These are phyloP conservation scores for Eurypyga helias DNA, from an alignment of 2,113 vertebrate species.

Conservation along the genomic window DNA sequence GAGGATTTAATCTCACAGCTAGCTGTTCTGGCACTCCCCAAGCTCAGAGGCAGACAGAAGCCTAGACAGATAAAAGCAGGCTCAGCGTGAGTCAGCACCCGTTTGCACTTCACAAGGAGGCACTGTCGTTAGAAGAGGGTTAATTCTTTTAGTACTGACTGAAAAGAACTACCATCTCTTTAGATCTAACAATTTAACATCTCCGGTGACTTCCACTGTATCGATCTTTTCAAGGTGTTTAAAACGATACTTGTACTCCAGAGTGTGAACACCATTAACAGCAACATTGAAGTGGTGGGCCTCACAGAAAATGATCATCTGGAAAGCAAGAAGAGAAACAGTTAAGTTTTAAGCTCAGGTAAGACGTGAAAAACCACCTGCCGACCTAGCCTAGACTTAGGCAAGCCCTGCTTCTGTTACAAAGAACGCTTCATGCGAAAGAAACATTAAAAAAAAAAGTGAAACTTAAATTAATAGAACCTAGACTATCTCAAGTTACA, in stretches of 20 bases:
- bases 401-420: not conserved
- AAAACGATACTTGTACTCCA: slow-evolving; percentile 90
- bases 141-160: not conserved
- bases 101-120: not conserved
- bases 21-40: not conserved
- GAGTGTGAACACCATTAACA: slow-evolving; percentile 84
- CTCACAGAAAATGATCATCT: slow-evolving; percentile 90
- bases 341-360: not conserved
- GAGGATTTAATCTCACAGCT: not conserved
- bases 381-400: not conserved
- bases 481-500: not conserved
- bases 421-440: not conserved
- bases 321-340: slow-evolving; percentile 33
- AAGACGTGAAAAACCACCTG: not conserved
- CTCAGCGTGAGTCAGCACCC: not conserved
- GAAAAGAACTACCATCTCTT: slow-evolving; percentile 74
- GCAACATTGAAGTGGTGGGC: slow-evolving; percentile 85
- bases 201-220: slow-evolving; percentile 79
- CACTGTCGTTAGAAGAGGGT: not conserved
- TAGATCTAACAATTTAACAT: slow-evolving; percentile 81
- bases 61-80: not conserved
- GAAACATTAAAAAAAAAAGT: not conserved
- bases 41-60: not conserved
- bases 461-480: not conserved
- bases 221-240: slow-evolving; percentile 82